Evolutionary conservation across 2,113 vertebrate genomes (phyloP), one percentile per base, ranked within the genome.

Genomic region (Lontra canadensis): DNA sequence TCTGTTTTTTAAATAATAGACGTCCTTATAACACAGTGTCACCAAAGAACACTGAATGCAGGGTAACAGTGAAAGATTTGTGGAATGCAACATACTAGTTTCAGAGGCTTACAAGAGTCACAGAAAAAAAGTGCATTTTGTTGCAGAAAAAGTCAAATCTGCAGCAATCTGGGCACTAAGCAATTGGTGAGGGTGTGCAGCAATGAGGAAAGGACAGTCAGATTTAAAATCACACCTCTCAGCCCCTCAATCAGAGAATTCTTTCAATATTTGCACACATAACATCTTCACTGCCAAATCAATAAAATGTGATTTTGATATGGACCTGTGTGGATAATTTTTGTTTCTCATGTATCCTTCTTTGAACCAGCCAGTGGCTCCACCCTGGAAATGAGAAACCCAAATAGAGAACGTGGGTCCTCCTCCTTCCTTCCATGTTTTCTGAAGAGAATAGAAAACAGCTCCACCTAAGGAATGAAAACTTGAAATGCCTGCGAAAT

Each of bases 401-500:
- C 79, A 97, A 95, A 49, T 29, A 95, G 73, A 94, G 55, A 93
- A 78, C 7, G 23, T 42, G 67, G 47, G n/a, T 76, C 83, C 76
- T 96, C 73, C 67, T 96, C 44, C n/a, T 69, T 49, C 57, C 49
- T 25, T 92, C 69, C 69, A 52, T 80, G 92, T 97, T 97, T 97
- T 96, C 81, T 74, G 36, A 95, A 90, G 90, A 94, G 95, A 97
- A 97, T 71, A 95, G 96, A 98, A 94, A 97, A 97, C 96, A 96
- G 93, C 76, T 90, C 96, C 96, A 96, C 94, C 94, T 97, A 92
- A 97, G 95, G 87, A 98, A 97, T 96, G 83, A 84, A 96, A 96
- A 90, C 94, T 87, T 92, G 25, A 93, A 96, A 86, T 85, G 36
- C 80, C 74, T 92, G 74, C 25, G 90, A 97, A 97, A 96, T 49